Base-by-base conservation (phyloP, 2,113 vertebrate genomes). In the Boulengeromyrus knoepffleri region DNA sequence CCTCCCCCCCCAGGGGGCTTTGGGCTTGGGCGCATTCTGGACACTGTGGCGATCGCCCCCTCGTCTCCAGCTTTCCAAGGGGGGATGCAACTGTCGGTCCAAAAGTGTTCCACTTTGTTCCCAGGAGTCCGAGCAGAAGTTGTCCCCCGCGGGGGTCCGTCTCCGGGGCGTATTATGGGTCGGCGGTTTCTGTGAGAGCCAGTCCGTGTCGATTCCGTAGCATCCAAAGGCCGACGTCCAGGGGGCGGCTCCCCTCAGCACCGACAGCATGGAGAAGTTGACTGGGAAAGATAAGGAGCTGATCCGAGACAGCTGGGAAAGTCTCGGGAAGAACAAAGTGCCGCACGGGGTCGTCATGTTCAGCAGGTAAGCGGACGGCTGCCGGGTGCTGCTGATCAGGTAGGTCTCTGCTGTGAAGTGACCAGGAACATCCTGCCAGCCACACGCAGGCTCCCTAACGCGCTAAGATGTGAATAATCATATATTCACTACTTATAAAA, bases 221-320 rank as follows among this genome's bases (percentile, higher is more conserved):
- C 89, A 53, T 88, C 70, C 62, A 74, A n/a, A 89, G 31, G 85
- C 53, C 85, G 36, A 80, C 56, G 92, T 93, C 90, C 91, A 93
- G 84, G 36, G 62, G 84, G 36, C 47, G 89, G 89, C 62, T 91
- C 90, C 52, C 49, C 91, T 89, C 88, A 52, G 77, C 90, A 56
- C 89, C 90, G 90, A 88, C 89, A 95, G 91, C 90, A 96, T 94
- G 94, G 93, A 97, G 92, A 93, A 93, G 91, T 94, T 96, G 96
- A 95, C 96, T 17, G 95, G 90, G 88, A 94, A 97, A 77, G 97
- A 98, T 90, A 97, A 96, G 49, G 96, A 96, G 93, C 96, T 98
- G 95, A 98, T 99, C 93, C 95, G 97, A 91, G 96, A 97, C 95
- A 99, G 97, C 97, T 98, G 98, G 98, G 95, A 91, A 93, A 96